phyloP scores from a whole-genome alignment of 2,113 vertebrate species.

The Acrocephalus arundinaceus region DNA sequence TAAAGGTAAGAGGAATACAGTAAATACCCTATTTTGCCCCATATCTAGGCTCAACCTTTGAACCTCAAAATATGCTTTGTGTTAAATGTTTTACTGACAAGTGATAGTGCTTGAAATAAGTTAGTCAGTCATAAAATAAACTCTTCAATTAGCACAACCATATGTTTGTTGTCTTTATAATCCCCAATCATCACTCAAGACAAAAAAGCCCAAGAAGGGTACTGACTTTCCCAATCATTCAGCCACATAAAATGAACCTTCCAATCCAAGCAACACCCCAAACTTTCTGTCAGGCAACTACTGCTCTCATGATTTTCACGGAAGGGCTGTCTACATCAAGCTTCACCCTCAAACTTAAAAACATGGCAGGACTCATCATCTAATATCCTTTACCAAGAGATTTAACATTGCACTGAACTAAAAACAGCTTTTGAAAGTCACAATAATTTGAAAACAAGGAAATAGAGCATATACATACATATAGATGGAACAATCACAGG shows the following conservation, averaged over 20 bases:
- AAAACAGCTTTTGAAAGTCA: not conserved
- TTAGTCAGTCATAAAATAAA: not conserved
- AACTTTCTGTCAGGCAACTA: not conserved
- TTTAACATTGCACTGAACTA: not conserved
- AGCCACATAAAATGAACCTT: not conserved
- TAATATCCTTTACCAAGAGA: not conserved
- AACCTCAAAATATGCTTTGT: not conserved
- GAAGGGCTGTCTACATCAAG: not conserved
- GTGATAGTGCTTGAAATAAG: not conserved
- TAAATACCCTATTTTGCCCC: not conserved
- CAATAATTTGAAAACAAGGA: not conserved
- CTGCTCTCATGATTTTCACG: not conserved
- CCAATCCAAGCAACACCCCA: not conserved
- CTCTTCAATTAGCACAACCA: not conserved
- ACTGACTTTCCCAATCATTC: not conserved
- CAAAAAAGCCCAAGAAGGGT: not conserved
- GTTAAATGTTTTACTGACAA: not conserved
- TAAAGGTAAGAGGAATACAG: not conserved
- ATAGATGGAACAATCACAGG: not conserved
- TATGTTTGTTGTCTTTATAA: not conserved
- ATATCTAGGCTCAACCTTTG: not conserved
- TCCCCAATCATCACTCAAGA: not conserved
- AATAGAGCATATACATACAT: not conserved
- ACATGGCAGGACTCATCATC: not conserved
- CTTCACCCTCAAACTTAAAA: not conserved